Evolutionary conservation across 2,797 vertebrate genomes (phyloP), one percentile per base, ranked within the genome.

Genomic region (Acrossocheilus fasciatus): DNA sequence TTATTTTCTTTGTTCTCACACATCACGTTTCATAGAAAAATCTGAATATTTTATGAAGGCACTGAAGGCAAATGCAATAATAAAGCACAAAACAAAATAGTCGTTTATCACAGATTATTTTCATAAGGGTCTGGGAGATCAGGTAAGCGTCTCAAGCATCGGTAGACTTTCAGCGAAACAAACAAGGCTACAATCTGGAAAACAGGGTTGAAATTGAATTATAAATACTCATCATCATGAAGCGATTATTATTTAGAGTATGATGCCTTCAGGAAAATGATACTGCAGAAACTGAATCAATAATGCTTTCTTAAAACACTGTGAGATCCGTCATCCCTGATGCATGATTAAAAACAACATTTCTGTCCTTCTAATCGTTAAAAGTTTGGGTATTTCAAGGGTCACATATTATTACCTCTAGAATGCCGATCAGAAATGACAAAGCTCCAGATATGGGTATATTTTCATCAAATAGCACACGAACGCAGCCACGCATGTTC

Each of bases 391-490:
- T 2, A 18, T 41, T 54, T 64, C 57, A 80, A 43, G 11, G 6
- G 20, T 39, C 23, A 47, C 52, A 47, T 4, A 57, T 50, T 66
- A 52, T 11, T 95, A 97, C 96, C 96, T 97, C 95, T 6, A 97
- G 84, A 34, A 82, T 92, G 23, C 90, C 92, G 1, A 96, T 93
- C 41, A 92, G 95, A 0, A 96, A 78, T 7, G 89, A 94, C 34
- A 96, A 94, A 0, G 47, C 94, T 50, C 93, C 95, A 14, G 96
- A 41, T 41, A 96, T 81, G 20, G 81, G 3, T 4, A 93, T 81
- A 0, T 96, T 95, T 0, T 92, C 80, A 76, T 93, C 80, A 81
- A 95, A 2, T 45, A 96, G 85, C 18, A 64, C 90, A 0, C 12
- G 0, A 23, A 93, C 90, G 89, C 96, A 97, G 68, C 96, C 95